A percentile compares a stretch with the other conserved stretches of the same genome.
Conservation (phyloP, 2,888 invertebrate species). For the Parthenolecanium corni region DNA sequence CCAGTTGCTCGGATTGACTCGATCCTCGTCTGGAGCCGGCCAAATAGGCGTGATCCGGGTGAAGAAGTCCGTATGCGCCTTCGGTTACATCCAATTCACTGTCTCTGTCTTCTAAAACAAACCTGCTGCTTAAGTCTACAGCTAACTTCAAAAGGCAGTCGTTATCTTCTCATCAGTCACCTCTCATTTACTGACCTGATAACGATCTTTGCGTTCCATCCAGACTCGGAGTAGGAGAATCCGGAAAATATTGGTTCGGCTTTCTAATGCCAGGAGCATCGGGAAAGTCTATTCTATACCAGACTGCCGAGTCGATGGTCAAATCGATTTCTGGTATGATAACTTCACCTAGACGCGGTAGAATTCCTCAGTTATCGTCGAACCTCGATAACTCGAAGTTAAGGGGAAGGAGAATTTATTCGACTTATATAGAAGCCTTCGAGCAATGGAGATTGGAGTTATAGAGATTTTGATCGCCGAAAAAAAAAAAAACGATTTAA, state of each 20-base stretch:
- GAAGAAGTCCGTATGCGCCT: conserved; percentile 48
- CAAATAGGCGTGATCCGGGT: conserved; percentile 74
- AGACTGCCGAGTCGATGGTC: conserved; percentile 60
- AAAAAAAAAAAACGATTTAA: too few relatives aligned
- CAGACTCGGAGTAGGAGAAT: conserved; percentile 20
- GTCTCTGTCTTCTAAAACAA: conserved; percentile 52
- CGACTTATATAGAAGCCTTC: too few relatives aligned
- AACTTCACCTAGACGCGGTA: conserved; percentile 15
- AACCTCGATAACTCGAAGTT: too few relatives aligned
- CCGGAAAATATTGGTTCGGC: conserved; percentile 39
- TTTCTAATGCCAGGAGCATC: conserved; percentile 52
- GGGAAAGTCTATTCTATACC: conserved; percentile 79
- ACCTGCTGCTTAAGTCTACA: neutral
- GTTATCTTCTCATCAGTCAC: too few relatives aligned
- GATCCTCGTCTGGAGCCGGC: conserved; percentile 70
- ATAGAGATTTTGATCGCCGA: too few relatives aligned
- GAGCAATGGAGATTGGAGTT: too few relatives aligned
- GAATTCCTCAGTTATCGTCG: too few relatives aligned
- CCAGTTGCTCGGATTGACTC: conserved; percentile 78
- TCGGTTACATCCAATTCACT: conserved; percentile 58
- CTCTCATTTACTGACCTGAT: conserved; percentile 4
- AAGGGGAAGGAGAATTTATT: too few relatives aligned
- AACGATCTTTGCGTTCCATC: conserved; percentile 24
- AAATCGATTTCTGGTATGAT: conserved; percentile 24
- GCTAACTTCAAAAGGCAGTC: neutral